Evolutionary conservation across 2,888 invertebrate genomes (phyloP).

Genomic region (Pristionchus entomophagus): DNA sequence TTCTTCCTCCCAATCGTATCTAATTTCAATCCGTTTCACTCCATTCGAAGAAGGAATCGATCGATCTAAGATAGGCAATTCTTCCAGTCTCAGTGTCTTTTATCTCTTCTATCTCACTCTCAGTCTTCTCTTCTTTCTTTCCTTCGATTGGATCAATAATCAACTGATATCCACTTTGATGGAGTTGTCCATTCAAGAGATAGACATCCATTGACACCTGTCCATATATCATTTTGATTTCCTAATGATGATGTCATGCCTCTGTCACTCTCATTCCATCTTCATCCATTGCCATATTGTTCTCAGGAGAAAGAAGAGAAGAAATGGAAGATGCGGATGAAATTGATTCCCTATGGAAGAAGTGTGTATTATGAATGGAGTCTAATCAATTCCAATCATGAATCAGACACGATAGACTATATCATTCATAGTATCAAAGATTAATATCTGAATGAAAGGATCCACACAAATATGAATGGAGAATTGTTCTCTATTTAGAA

Average conservation of each 20-base stretch:
- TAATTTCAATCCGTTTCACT: constrained; percentile 13
- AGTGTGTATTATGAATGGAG: too few relatives aligned
- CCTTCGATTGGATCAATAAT: constrained; percentile 29
- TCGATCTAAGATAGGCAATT: background rate
- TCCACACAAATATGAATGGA: background rate
- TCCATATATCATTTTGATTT: too few relatives aligned
- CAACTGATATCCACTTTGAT: constrained; percentile 15
- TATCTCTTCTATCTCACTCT: background rate
- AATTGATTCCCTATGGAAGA: constrained; percentile 12
- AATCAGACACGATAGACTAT: too few relatives aligned
- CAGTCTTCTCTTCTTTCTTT: background rate
- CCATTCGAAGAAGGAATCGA: background rate
- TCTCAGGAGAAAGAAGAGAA: constrained; percentile 13
- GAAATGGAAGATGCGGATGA: constrained; percentile 21
- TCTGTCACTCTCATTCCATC: background rate
- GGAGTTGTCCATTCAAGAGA: constrained; percentile 4
- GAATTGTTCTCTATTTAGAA: background rate
- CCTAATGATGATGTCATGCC: background rate
- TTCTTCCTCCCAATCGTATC: constrained; percentile 11
- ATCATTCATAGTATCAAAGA: too few relatives aligned
- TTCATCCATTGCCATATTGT: background rate
- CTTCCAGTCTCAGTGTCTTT: too few relatives aligned
- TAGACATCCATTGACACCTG: constrained; percentile 32
- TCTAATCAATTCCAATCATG: too few relatives aligned
- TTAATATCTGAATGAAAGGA: background rate